Evolutionary conservation across 37 sponge, comb jelly and placozoan species (phyloP), one percentile per base, ranked within the genome.

Genomic region (Lycopodina hypogea): DNA sequence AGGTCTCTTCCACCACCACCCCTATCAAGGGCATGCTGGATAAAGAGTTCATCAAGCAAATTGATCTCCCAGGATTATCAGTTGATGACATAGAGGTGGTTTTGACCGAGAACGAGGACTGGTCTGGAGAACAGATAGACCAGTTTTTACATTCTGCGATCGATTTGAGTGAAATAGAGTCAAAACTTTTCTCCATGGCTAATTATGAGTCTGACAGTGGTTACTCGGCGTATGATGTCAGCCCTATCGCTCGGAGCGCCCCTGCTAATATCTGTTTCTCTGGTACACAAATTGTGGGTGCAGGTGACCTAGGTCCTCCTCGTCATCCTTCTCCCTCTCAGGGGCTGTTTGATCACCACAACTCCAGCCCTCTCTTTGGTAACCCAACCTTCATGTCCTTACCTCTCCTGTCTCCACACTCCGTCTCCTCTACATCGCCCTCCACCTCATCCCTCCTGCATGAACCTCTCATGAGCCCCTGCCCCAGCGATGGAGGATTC

Each of bases 131-230:
- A 30, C 88, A 87, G 36, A 52, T 81, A 35, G 69, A 80, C 37
- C 57, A 75, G 24, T 80, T 78, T 42, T 53, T 85, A 11, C 74
- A 48, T 23, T 72, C 72, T 64, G 79, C 86, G 24, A 52, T 85
- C 39, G 85, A 84, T 33, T 71, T 82, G 56, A 77, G 83, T 34
- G 71, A 77, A 59, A 76, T 71, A 35, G 88, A 71, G 33, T 55
- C 72, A 11, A 77, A 71, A 40, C 65, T 71, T 12, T 78, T 50
- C 58, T 81, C 76, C 12, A n/a, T n/a, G 35, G 64, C 66, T 66
- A 74, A 74, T 26, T 87, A 87, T 39, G 88, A 87, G 63, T 87
- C 89, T 0, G 84, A 84, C 42, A 80, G 85, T 65, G 85, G 89
- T 0, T 83, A 89, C 79, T 83, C 84, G 48, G 75, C 82, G 0